Evolutionary conservation across 1,140 invertebrate species (phyloP), one percentile per base, ranked within the genome.

Genomic region (Heliothis virescens): DNA sequence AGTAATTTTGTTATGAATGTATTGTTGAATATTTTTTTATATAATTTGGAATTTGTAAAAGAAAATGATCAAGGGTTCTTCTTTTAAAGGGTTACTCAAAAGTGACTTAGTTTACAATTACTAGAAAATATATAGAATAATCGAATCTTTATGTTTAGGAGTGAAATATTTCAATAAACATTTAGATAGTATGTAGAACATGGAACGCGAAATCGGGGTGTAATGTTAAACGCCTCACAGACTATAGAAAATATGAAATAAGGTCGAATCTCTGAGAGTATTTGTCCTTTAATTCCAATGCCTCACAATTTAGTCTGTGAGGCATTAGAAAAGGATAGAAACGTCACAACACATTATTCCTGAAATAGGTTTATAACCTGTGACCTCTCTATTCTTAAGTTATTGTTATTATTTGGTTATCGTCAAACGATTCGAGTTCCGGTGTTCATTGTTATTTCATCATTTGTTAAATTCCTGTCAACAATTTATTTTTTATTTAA

Each of bases 391-490:
- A 21, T 67, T 69, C n/a, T 71, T 69, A 74, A 74, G 52, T 63
- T 74, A 52, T 78, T 81, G 48, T 75, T 48, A 29, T 52, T 77
- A 72, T 77, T 71, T 73, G 65, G 59, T 79, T 84, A 78, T 78
- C 63, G 73, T 69, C 15, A 75, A 81, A 78, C 73, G 65, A 79
- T 79, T 80, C 79, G 82, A 78, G 80, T 81, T 82, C 52, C 41
- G 83, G 84, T 85, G 84, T 83, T 87, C 77, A 81, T 79, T 86
- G 84, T 80, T 85, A 82, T 81, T 82, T 80, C 9, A 79, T 80
- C 9, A 41, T 76, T 84, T 84, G 79, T 87, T 85, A 74, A 79
- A 82, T 72, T 81, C 72, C 57, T 73, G 77, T 74, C 78, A 82
- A 79, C 71, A 80, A 59, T 63, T 83, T 83, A 80, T 81, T 85